Conservation (phyloP, 2,797 vertebrate genomes). For the Helicolenus hilgendorfi region DNA sequence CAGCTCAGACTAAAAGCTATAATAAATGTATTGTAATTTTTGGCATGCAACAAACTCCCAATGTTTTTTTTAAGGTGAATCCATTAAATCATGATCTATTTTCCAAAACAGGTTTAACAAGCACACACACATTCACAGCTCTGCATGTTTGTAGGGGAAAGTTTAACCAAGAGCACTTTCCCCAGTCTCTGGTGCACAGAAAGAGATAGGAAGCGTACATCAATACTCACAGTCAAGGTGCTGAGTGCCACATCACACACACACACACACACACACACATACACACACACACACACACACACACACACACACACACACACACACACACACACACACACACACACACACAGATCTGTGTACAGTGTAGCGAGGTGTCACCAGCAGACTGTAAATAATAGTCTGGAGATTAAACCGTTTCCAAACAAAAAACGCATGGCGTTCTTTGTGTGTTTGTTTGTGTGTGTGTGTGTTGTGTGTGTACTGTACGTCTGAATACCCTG, state of each 20-base stretch:
- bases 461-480: neutral
- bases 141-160: neutral
- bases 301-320: conserved; percentile 5
- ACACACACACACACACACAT: neutral
- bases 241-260: conserved; percentile 40
- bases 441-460: neutral
- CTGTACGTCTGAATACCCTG: conserved; percentile 48
- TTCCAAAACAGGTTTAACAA: neutral
- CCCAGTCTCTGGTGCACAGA: conserved; percentile 14
- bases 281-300: conserved; percentile 19
- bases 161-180: conserved; percentile 41
- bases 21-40: too few relatives aligned
- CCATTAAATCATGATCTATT: neutral
- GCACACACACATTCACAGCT: neutral
- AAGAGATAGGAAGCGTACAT: conserved; percentile 48
- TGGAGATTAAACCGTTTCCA: conserved; percentile 62
- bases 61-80: too few relatives aligned
- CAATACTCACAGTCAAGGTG: conserved; percentile 35
- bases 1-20: neutral
- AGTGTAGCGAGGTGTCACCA: conserved; percentile 58
- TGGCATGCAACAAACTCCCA: neutral
- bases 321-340: neutral
- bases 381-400: conserved; percentile 78
- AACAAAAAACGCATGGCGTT: conserved; percentile 39
- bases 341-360: conserved; percentile 32